phyloP scores from a whole-genome alignment of 2,888 invertebrate species.

The Epicampocera succincta region DNA sequence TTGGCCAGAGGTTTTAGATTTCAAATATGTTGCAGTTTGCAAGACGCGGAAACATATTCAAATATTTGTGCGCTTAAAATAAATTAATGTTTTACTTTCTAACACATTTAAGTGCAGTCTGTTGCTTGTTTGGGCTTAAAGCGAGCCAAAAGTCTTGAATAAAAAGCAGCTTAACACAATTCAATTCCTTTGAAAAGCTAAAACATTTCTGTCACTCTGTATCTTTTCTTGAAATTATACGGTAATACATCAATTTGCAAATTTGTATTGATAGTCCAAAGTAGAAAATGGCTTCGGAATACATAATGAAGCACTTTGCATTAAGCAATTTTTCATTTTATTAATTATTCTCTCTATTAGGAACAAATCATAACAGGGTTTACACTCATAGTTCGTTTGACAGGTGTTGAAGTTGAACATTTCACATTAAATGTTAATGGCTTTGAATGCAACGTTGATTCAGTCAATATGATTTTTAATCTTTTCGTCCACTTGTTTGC shows the following conservation, averaged over 20 bases:
- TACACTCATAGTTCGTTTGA: slow-evolving; percentile 49
- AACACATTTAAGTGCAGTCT: too few species aligned
- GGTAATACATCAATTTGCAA: slow-evolving; percentile 47
- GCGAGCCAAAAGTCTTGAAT: too few species aligned
- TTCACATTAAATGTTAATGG: slow-evolving; percentile 44
- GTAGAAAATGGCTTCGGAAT: slow-evolving; percentile 53
- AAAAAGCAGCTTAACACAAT: too few species aligned
- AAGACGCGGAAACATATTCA: too few species aligned
- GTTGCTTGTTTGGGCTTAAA: too few species aligned
- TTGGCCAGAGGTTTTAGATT: slow-evolving; percentile 21
- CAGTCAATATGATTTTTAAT: not conserved
- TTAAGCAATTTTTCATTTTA: slow-evolving; percentile 62
- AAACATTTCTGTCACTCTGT: slow-evolving; percentile 13
- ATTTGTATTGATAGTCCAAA: slow-evolving; percentile 50
- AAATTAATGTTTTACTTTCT: too few species aligned
- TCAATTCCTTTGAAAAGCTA: not conserved
- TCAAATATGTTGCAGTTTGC: slow-evolving; percentile 8
- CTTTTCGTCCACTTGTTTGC: not conserved
- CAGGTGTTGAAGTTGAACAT: slow-evolving; percentile 57
- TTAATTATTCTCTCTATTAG: slow-evolving; percentile 62
- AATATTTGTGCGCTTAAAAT: too few species aligned
- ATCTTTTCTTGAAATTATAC: not conserved
- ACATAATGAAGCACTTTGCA: slow-evolving; percentile 61
- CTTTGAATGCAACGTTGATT: slow-evolving; percentile 15
- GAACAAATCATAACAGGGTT: slow-evolving; percentile 59